These are phyloP conservation scores for Venturia canescens DNA, from an alignment of 1,140 invertebrate species.

Conservation along the genomic window DNA sequence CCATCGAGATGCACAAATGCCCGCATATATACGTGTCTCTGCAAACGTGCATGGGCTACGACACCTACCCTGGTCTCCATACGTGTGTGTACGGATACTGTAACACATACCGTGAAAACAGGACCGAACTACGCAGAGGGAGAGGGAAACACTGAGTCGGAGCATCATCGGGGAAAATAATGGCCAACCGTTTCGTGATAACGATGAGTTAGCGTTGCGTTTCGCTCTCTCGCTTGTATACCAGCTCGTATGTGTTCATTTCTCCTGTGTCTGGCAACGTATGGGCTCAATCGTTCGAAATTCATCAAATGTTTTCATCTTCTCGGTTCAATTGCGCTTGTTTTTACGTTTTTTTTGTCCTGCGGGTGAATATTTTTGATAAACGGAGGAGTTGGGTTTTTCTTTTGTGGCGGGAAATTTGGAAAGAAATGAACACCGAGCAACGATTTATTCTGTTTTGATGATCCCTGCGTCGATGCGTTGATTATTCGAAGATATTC, in stretches of 20 bases:
- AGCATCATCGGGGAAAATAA: constrained; percentile 71
- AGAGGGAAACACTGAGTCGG: constrained; percentile 45
- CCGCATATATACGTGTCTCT: background rate
- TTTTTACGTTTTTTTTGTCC: too few species aligned
- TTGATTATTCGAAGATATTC: too few species aligned
- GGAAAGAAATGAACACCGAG: too few species aligned
- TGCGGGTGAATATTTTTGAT: too few species aligned
- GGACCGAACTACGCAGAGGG: background rate
- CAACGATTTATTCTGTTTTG: too few species aligned
- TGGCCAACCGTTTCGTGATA: constrained; percentile 70
- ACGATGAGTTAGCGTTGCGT: constrained; percentile 72
- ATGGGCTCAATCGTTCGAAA: background rate
- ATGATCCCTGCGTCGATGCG: too few species aligned
- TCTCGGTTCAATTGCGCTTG: background rate
- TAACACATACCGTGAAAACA: too few species aligned
- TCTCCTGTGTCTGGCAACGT: background rate
- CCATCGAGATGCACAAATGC: background rate
- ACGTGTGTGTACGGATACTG: constrained; percentile 44
- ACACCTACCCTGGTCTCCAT: too few species aligned
- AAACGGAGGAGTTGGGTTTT: too few species aligned
- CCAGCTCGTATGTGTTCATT: constrained; percentile 13
- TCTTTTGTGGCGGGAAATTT: too few species aligned
- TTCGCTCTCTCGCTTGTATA: constrained; percentile 55
- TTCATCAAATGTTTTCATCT: background rate
- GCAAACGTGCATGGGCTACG: too few species aligned